A percentile compares a stretch with the other conserved stretches of the same genome.
These are phyloP conservation scores for Silurus glanis DNA, from an alignment of 2,113 vertebrate genomes.

Conservation along the genomic window DNA sequence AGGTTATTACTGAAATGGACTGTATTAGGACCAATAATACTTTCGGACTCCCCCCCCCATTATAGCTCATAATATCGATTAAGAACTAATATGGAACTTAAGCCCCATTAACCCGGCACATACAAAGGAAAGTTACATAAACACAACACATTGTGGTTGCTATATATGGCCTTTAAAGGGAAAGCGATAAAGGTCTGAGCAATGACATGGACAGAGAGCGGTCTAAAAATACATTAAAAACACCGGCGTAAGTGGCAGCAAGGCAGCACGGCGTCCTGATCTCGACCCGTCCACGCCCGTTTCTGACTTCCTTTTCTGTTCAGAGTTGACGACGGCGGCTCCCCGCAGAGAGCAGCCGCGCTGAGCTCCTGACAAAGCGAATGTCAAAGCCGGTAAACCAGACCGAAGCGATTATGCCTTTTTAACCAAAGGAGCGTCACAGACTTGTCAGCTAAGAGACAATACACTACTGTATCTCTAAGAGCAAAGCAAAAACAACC, in stretches of 20 bases:
- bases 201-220: slow-evolving; percentile 4
- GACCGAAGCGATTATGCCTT: not conserved
- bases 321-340: not conserved
- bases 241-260: not conserved
- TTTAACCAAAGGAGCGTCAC: slow-evolving; percentile 16
- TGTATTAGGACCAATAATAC: not conserved
- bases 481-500: not conserved
- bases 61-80: not conserved
- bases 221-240: slow-evolving; percentile 30
- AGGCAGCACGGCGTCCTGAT: not conserved
- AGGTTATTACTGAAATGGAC: not conserved
- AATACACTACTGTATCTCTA: not conserved
- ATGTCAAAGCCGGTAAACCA: slow-evolving; percentile 34
- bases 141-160: not conserved
- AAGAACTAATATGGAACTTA: not conserved
- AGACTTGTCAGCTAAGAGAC: not conserved
- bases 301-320: slow-evolving; percentile 35
- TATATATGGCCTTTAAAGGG: not conserved
- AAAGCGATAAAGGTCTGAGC: slow-evolving; percentile 18
- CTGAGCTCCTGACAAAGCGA: slow-evolving; percentile 18
- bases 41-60: not conserved
- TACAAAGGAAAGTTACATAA: slow-evolving; percentile 1
- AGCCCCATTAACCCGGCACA: not conserved
- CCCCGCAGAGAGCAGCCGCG: slow-evolving; percentile 24
- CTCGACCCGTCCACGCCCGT: slow-evolving; percentile 7